Evolutionary conservation across 2,888 invertebrate genomes (phyloP), one percentile per base, ranked within the genome.

Genomic region (Coecobrya sp.): DNA sequence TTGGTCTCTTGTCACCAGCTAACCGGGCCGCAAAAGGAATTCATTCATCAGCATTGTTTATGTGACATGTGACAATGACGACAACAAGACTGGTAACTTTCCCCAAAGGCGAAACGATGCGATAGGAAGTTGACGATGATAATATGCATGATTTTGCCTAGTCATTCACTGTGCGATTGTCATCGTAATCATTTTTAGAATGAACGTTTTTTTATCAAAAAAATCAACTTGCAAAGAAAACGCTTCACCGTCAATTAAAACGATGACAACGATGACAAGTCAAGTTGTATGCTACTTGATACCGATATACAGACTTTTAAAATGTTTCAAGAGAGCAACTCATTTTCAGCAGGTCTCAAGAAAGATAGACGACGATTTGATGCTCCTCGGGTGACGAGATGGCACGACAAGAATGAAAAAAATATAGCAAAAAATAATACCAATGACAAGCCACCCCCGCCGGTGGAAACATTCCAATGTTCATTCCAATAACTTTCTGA

Each of bases 51-150:
- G 73, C 22, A 82, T 55, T 52, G 70, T 82, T 84, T 68, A 91
- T 84, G 91, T 87, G 91, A 91, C 87, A 91, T 86, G 65, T 81
- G 91, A 91, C 91, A 91, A 81, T 81, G 55, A 81, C 52, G 81
- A 62, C 62, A 62, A 84, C 84, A 65, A 42, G 65, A 84, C 84
- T 65, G 84, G 62, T 84, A 84, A 84, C 62, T 42, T 84, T 82
- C 36, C 62, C 42, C 84, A 62, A 62, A 59, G 19, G 19, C 2
- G 59, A 62, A n/a, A 36, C 36, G 59, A 55, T 45, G 49, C 11
- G 42, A 45, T 25, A 70, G 30, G 62, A 45, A 62, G 36, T 30
- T 79, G 79, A 49, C 16, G 3, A 86, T 70, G 30, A 68, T 86
- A 70, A 25, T 49, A 76, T 30, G 81, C 68, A 68, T 82, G 52